Percentiles rank a stretch among this genome's conserved stretches.
Conservation (phyloP, 2,888 invertebrate species). For the Machimus rusticus region DNA sequence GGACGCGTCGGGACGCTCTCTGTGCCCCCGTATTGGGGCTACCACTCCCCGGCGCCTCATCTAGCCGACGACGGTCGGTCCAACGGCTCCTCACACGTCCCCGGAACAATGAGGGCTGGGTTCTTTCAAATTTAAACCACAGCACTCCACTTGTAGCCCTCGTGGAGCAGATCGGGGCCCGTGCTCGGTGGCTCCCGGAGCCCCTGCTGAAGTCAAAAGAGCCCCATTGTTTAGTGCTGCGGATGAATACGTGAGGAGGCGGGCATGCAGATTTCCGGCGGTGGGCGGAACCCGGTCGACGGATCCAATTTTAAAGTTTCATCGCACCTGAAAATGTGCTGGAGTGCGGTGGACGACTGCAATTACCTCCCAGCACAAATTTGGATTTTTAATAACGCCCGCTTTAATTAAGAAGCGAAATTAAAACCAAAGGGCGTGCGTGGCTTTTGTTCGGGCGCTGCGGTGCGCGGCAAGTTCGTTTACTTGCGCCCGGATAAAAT, state of each 20-base stretch:
- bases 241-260: constrained; percentile 26
- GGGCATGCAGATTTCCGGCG: neutral
- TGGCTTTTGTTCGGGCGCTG: neutral
- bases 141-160: neutral
- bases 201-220: constrained; percentile 13
- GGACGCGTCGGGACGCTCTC: neutral
- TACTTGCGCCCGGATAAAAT: neutral
- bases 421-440: neutral
- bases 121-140: constrained; percentile 29
- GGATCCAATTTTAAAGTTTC: neutral
- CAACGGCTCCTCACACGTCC: neutral
- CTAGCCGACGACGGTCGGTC: too few relatives aligned
- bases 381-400: constrained; percentile 6
- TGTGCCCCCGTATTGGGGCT: neutral
- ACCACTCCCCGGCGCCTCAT: neutral
- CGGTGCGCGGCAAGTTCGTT: neutral
- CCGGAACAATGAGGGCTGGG: neutral
- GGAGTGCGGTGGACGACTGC: neutral
- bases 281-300: neutral
- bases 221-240: constrained; percentile 32
- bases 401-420: constrained; percentile 19
- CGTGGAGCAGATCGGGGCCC: neutral
- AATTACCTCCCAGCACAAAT: neutral
- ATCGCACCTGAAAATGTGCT: constrained; percentile 13
- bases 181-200: neutral